Percentiles rank a stretch among this genome's conserved stretches.
phyloP scores from a whole-genome alignment of 1,140 invertebrate genomes.

The Zeugodacus cucurbitae region DNA sequence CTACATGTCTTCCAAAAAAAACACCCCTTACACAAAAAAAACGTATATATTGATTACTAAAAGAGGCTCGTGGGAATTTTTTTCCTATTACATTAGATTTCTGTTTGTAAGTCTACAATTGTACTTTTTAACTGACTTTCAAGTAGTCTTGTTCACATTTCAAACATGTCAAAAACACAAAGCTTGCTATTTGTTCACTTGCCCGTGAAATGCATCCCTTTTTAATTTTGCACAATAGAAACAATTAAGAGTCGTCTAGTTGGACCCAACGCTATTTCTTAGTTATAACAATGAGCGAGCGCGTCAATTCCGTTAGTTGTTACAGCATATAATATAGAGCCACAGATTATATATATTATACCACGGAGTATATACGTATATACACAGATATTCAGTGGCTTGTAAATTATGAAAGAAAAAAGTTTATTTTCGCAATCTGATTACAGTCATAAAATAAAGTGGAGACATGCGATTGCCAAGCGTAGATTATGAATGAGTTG shows the following conservation, averaged over 20 bases:
- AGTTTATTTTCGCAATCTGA: not conserved
- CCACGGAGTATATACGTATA: not conserved
- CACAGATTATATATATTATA: too few species aligned
- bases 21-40: too few species aligned
- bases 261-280: not conserved
- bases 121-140: not conserved
- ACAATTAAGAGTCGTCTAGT: not conserved
- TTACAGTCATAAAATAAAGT: not conserved
- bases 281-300: not conserved
- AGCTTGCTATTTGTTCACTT: not conserved
- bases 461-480: not conserved
- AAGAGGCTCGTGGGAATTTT: too few species aligned
- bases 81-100: too few species aligned
- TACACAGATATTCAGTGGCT: not conserved
- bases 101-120: not conserved
- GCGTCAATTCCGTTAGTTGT: not conserved
- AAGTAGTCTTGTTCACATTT: not conserved
- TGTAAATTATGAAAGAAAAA: not conserved
- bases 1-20: too few species aligned
- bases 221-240: not conserved
- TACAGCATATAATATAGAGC: too few species aligned
- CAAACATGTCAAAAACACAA: not conserved
- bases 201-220: not conserved
- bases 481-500: not conserved
- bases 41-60: too few species aligned